Base-by-base conservation (phyloP, 1,140 invertebrate genomes). In the Drosophila nasuta region DNA sequence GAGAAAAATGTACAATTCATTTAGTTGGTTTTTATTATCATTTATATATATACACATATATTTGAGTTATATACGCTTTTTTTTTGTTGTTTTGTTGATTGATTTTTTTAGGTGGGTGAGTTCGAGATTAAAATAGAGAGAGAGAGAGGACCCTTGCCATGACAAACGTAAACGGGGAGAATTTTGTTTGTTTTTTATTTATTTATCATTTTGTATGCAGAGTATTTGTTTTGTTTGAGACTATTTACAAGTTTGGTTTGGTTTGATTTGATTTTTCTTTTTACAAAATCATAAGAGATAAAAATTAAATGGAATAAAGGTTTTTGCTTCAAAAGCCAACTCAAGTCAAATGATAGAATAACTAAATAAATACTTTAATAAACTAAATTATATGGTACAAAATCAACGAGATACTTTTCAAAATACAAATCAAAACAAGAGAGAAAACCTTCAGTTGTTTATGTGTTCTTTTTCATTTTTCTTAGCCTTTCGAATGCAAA, bases 101-200 rank as follows among this genome's bases (percentile, higher is more conserved):
- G 33, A 46, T 85, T 82, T 73, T 67, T 67, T 25, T 63, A 64
- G 67, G 77, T 83, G 68, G 76, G 75, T 85, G 71, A 81, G 67
- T 78, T 80, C 69, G 33, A 86, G 75, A 43, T 66, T 67, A 35
- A 81, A 73, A 69, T 68, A 75, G 35, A 77, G 62, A 81, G 68
- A 78, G 78, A 89, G 85, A 89, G 85, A 89, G 85, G 85, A 89
- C 85, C 85, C 85, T 89, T 89, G 85, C 85, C 85, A 81, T 89
- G 85, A 89, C 82, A 87, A 87, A 87, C 69, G 82, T 82, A 86
- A 85, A 77, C 69, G 75, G 82, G 83, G 70, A 77, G 76, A 86
- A 69, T 89, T 89, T 75, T 68, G 62, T 49, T 48, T 81, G 69
- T 78, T 49, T 48, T 81, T 72, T 78, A 59, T 65, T 54, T 64